Evolutionary conservation across 1,140 invertebrate genomes (phyloP).

Genomic region (Cecropterus lyciades): DNA sequence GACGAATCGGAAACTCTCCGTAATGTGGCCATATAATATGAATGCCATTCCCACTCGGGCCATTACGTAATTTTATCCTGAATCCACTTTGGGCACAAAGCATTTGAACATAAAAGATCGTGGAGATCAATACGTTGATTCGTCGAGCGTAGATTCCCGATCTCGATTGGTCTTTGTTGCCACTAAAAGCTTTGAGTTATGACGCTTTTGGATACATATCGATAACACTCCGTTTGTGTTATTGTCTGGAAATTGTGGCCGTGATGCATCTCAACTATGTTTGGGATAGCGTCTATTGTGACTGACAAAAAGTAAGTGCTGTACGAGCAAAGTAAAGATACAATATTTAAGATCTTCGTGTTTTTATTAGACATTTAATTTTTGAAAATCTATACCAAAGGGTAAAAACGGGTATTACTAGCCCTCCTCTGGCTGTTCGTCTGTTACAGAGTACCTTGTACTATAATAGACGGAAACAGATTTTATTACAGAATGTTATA

Average conservation of each 20-base stretch:
- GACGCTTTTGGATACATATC: slow-evolving; percentile 24
- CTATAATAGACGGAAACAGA: too few species aligned
- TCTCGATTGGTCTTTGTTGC: slow-evolving; percentile 34
- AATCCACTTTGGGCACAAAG: slow-evolving; percentile 26
- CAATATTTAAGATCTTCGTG: neutral
- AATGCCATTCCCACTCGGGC: slow-evolving; percentile 41
- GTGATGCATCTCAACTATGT: slow-evolving; percentile 10
- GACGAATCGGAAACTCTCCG: slow-evolving; percentile 56
- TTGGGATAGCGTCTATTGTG: neutral
- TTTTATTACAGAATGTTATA: too few species aligned
- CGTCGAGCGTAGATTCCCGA: slow-evolving; percentile 16
- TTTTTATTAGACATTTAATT: too few species aligned
- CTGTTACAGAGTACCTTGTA: too few species aligned
- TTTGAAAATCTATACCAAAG: too few species aligned
- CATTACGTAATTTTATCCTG: slow-evolving; percentile 32
- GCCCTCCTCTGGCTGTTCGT: too few species aligned
- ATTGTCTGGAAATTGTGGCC: slow-evolving; percentile 19
- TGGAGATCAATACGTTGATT: slow-evolving; percentile 27
- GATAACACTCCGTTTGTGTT: slow-evolving; percentile 21
- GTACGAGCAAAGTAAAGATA: neutral
- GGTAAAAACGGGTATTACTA: too few species aligned
- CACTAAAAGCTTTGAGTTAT: slow-evolving; percentile 36
- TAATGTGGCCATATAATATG: slow-evolving; percentile 51
- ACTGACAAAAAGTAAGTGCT: slow-evolving; percentile 4
- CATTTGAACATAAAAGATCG: slow-evolving; percentile 31